These are phyloP conservation scores for Aphidius ervi DNA, from an alignment of 1,140 invertebrate species.

Conservation along the genomic window DNA sequence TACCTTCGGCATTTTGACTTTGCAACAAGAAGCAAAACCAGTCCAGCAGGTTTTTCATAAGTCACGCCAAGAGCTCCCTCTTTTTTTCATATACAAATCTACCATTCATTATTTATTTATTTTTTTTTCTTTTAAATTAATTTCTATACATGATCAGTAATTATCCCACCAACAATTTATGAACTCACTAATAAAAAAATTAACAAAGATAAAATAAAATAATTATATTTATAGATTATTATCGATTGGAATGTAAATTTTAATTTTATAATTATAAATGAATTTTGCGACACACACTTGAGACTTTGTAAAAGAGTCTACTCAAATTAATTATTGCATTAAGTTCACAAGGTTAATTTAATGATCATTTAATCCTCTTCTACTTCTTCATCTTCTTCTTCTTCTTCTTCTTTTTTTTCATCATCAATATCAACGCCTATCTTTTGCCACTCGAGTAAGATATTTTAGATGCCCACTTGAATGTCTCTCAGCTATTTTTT, in stretches of 20 bases:
- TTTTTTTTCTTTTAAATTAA: background rate
- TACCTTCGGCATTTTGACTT: too few species aligned
- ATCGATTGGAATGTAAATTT: conserved; percentile 3
- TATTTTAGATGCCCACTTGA: conserved; percentile 20
- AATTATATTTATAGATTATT: background rate
- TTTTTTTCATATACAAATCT: background rate
- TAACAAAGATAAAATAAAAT: background rate
- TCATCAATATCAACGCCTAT: background rate
- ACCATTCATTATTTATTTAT: background rate
- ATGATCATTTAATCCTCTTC: conserved; percentile 32
- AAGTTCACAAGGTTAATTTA: conserved; percentile 37
- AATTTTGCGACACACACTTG: background rate
- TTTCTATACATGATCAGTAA: conserved; percentile 13
- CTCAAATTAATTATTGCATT: conserved; percentile 37
- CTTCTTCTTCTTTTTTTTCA: conserved; percentile 11
- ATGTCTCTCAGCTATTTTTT: background rate
- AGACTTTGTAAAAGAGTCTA: conserved; percentile 13
- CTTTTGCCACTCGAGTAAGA: conserved; percentile 1
- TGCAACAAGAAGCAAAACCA: conserved; percentile 15
- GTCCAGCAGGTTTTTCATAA: conserved; percentile 26
- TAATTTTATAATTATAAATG: conserved; percentile 2
- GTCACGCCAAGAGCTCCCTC: conserved; percentile 16
- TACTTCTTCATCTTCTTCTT: conserved; percentile 10
- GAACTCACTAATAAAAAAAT: background rate
- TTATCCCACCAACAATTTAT: conserved; percentile 18